Conservation (phyloP, 2,113 vertebrate genomes). For the Panthera tigris region DNA sequence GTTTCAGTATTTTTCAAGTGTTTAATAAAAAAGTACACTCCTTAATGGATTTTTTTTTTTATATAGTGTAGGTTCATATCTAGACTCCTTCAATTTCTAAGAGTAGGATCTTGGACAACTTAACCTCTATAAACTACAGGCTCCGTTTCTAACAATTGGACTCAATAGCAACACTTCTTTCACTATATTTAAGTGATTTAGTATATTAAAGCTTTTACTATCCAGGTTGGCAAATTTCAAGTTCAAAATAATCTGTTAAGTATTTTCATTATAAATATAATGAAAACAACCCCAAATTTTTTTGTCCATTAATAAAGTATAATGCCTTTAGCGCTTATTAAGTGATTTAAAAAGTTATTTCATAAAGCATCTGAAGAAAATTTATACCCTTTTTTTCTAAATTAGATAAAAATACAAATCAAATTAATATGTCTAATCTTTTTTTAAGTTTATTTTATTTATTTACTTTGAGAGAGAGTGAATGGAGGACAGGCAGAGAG, state of each 20-base stretch:
- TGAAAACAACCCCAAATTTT: neutral
- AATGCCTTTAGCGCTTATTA: neutral
- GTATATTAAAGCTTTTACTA: neutral
- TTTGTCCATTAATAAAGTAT: neutral
- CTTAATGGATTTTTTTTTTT: neutral
- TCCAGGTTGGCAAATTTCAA: neutral
- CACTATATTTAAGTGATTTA: neutral
- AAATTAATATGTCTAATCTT: neutral
- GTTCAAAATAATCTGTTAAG: neutral
- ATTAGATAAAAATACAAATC: neutral
- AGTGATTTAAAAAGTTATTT: neutral
- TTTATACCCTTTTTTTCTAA: neutral
- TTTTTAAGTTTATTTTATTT: neutral
- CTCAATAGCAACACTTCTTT: neutral
- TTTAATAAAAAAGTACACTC: neutral
- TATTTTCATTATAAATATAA: neutral
- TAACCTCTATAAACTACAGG: neutral
- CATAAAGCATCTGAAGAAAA: neutral
- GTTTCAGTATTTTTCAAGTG: neutral
- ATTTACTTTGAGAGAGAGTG: too few species aligned
- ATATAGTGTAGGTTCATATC: neutral
- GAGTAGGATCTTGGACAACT: neutral
- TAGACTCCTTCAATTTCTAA: neutral
- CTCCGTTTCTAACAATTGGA: neutral
- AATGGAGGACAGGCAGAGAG: too few species aligned